Percentiles rank a stretch among this genome's conserved stretches.
phyloP scores from a whole-genome alignment of 2,113 vertebrate species.

The Solenodon paradoxus region DNA sequence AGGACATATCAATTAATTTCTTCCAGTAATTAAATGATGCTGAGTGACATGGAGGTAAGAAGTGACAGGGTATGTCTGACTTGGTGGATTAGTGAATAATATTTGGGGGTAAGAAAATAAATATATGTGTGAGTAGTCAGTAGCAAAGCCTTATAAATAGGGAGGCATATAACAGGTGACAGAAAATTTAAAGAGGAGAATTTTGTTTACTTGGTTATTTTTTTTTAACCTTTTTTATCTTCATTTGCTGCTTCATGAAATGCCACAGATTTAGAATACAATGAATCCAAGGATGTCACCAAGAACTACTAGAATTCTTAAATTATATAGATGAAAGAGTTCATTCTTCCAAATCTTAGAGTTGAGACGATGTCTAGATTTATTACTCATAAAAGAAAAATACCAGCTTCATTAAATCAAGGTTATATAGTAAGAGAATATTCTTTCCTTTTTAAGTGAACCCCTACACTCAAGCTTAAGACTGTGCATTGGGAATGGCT shows the following conservation, averaged over 20 bases:
- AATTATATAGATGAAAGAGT: not conserved
- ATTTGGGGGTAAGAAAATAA: not conserved
- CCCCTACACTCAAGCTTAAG: conserved; percentile 19
- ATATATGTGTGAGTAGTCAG: not conserved
- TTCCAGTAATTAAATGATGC: conserved; percentile 4
- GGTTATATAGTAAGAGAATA: conserved; percentile 42
- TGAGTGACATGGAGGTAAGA: not conserved
- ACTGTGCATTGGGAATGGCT: not conserved
- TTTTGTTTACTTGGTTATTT: not conserved
- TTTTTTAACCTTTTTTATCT: not conserved
- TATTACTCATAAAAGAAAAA: conserved; percentile 63
- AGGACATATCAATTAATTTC: not conserved
- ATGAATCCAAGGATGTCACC: not conserved
- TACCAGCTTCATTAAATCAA: conserved; percentile 51
- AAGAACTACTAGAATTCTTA: not conserved
- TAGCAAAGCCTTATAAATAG: not conserved
- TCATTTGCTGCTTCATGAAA: conserved; percentile 39
- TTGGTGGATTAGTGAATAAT: not conserved
- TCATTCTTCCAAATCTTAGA: conserved; percentile 27
- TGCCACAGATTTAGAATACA: not conserved
- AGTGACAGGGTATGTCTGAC: not conserved
- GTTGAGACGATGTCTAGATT: conserved; percentile 33
- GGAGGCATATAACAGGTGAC: not conserved
- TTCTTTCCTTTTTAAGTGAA: not conserved
- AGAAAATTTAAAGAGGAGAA: not conserved